Evolutionary conservation across 2,888 invertebrate species (phyloP).

Genomic region (Spisula solida): DNA sequence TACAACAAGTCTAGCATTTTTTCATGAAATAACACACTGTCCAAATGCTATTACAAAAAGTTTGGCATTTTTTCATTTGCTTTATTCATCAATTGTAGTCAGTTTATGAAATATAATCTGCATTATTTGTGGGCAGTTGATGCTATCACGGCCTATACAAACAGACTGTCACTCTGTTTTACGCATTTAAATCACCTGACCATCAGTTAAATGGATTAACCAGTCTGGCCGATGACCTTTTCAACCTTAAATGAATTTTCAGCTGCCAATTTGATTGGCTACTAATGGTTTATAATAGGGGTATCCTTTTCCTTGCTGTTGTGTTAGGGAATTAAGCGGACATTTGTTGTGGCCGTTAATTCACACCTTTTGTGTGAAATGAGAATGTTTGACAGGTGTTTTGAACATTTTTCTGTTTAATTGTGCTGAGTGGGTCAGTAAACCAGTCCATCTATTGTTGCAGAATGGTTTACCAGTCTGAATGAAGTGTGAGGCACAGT

Average conservation of each 20-base stretch:
- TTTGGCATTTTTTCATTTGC: slow-evolving; percentile 24
- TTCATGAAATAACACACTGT: not conserved
- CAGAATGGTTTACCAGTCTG: not conserved
- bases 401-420: not conserved
- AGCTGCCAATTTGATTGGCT: slow-evolving; percentile 23
- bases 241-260: slow-evolving; percentile 23
- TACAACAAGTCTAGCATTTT: slow-evolving; percentile 8
- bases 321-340: slow-evolving; percentile 9
- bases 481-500: not conserved
- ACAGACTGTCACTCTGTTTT: slow-evolving; percentile 22
- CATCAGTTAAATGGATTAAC: slow-evolving; percentile 6
- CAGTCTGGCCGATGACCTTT: slow-evolving; percentile 19
- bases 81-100: slow-evolving; percentile 7
- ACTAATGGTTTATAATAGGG: slow-evolving; percentile 15
- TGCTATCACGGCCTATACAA: slow-evolving; percentile 3
- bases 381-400: slow-evolving; percentile 5
- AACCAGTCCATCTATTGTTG: not conserved
- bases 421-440: not conserved
- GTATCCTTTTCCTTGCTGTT: not conserved
- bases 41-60: not conserved
- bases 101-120: slow-evolving; percentile 28
- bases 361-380: slow-evolving; percentile 12
- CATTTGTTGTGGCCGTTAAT: not conserved
- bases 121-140: slow-evolving; percentile 8
- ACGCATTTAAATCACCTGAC: slow-evolving; percentile 17